Conservation (phyloP, 2,888 invertebrate species). For the Tricholauxania praeusta region DNA sequence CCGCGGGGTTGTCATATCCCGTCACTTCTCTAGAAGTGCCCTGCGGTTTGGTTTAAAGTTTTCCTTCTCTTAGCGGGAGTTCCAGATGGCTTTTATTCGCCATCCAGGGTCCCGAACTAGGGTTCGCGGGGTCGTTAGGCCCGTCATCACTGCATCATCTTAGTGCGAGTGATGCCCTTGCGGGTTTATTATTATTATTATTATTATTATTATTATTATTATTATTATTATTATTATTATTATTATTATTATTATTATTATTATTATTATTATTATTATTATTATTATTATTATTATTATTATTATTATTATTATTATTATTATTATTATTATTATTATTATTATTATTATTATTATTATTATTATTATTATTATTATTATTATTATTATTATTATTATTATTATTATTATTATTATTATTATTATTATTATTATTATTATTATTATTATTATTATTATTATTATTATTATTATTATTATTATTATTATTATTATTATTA, state of each 20-base stretch:
- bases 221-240: constrained; percentile 9
- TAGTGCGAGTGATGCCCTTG: too few species aligned
- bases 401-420: constrained; percentile 9
- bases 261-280: constrained; percentile 9
- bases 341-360: constrained; percentile 9
- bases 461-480: constrained; percentile 9
- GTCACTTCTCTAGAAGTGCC: too few species aligned
- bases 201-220: constrained; percentile 9
- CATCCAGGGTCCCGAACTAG: too few species aligned
- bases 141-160: too few species aligned
- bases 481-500: constrained; percentile 9
- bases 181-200: constrained; percentile 9
- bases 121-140: too few species aligned
- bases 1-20: too few species aligned
- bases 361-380: constrained; percentile 9
- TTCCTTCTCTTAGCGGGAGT: too few species aligned
- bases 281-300: constrained; percentile 9
- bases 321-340: constrained; percentile 9
- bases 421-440: constrained; percentile 9
- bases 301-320: constrained; percentile 9
- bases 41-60: too few species aligned
- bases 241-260: constrained; percentile 9
- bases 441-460: constrained; percentile 9
- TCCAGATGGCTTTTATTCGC: too few species aligned
- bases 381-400: constrained; percentile 9